Conservation (phyloP, 2,113 vertebrate species). For the Tautogolabrus adspersus region DNA sequence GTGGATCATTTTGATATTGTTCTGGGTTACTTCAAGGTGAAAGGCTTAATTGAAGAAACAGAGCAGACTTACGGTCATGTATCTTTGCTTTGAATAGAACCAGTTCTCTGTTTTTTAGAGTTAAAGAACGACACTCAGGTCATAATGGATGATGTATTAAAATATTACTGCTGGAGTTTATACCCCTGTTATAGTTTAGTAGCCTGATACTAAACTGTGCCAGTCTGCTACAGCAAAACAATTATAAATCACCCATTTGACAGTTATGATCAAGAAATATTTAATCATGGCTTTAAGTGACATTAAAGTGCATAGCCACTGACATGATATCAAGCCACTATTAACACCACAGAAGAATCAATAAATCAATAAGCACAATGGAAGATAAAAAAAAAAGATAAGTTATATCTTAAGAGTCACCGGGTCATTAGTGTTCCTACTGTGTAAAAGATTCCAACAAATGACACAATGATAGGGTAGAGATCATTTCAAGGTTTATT, state of each 20-base stretch:
- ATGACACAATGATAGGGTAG: background rate
- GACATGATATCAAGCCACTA: too few relatives aligned
- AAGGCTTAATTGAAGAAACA: background rate
- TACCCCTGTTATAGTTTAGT: constrained; percentile 1
- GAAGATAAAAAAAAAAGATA: background rate
- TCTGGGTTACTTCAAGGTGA: constrained; percentile 32
- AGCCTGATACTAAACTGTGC: background rate
- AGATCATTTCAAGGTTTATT: background rate
- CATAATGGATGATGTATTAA: constrained; percentile 8
- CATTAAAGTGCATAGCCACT: too few relatives aligned
- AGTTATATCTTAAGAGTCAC: constrained; percentile 21
- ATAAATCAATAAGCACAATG: background rate
- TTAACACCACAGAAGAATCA: background rate
- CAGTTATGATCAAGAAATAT: background rate
- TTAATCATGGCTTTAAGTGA: background rate
- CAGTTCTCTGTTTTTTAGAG: constrained; percentile 13
- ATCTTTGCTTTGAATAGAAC: constrained; percentile 31
- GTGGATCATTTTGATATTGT: constrained; percentile 36
- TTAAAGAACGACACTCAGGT: constrained; percentile 7
- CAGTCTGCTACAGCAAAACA: background rate
- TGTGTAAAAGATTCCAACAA: background rate
- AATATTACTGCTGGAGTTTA: background rate
- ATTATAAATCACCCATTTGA: constrained; percentile 10
- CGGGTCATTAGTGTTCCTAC: background rate
- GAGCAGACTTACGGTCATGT: constrained; percentile 23